These are phyloP conservation scores for Urocynchramus pylzowi DNA, from an alignment of 2,113 vertebrate species.

Conservation along the genomic window DNA sequence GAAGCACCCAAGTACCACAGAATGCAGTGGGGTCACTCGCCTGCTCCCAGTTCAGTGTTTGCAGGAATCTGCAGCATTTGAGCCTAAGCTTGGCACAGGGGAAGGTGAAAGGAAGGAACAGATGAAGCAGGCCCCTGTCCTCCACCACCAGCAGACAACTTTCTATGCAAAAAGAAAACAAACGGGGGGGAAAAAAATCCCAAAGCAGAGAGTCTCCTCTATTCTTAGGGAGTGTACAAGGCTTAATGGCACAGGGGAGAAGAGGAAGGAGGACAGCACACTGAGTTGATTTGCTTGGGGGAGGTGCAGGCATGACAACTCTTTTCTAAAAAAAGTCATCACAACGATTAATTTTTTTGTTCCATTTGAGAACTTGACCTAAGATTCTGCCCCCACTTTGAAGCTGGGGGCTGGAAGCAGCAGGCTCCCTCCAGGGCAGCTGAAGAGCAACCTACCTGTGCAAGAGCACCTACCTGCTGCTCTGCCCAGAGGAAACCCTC, in stretches of 20 bases:
- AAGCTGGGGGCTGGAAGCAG: not conserved
- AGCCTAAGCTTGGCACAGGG: conserved; percentile 27
- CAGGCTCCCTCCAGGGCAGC: conserved; percentile 26
- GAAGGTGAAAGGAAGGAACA: conserved; percentile 39
- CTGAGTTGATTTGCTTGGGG: not conserved
- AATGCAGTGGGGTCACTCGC: not conserved
- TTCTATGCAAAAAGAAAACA: not conserved
- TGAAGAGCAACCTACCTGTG: not conserved
- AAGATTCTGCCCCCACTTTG: not conserved
- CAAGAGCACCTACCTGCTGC: not conserved
- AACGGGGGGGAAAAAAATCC: not conserved
- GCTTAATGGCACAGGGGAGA: not conserved
- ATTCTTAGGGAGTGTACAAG: not conserved
- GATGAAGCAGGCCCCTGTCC: not conserved
- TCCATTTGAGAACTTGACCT: not conserved
- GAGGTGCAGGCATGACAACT: not conserved
- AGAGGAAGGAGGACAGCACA: not conserved
- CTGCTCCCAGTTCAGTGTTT: not conserved
- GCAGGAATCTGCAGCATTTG: not conserved
- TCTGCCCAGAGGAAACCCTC: not conserved
- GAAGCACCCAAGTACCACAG: conserved; percentile 8
- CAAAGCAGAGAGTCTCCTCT: not conserved
- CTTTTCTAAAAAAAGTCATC: not conserved
- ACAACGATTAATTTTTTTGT: not conserved
- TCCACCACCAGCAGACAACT: not conserved